These are phyloP conservation scores for Oreotrochilus melanogaster DNA, from an alignment of 2,113 vertebrate genomes.

Conservation along the genomic window DNA sequence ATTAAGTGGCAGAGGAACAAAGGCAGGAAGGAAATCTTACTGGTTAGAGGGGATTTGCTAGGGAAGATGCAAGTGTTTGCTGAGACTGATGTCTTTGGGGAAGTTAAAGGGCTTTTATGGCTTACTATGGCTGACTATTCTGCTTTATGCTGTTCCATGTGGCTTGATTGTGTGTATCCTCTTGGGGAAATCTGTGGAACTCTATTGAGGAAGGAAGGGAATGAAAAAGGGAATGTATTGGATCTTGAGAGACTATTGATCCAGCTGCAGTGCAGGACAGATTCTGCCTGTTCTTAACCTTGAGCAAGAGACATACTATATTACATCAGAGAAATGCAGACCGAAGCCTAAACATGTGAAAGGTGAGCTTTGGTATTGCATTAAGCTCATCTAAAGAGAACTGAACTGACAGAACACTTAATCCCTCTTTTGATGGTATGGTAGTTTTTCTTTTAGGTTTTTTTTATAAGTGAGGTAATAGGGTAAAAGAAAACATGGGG, in stretches of 20 bases:
- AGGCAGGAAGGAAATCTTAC: neutral
- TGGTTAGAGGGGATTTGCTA: neutral
- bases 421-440: neutral
- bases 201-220: neutral
- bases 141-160: neutral
- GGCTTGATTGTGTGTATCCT: neutral
- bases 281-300: neutral
- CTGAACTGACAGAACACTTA: neutral
- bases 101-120: neutral
- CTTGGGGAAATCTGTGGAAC: no score
- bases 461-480: neutral
- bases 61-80: neutral
- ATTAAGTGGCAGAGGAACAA: neutral
- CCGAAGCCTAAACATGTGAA: rapidly evolving
- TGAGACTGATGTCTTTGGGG: neutral
- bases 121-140: neutral
- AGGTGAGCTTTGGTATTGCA: neutral
- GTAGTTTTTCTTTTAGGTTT: neutral
- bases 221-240: neutral
- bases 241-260: neutral
- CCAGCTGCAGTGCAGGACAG: neutral
- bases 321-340: neutral
- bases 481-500: neutral
- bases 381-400: neutral
- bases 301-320: neutral